phyloP scores from a whole-genome alignment of 2,113 vertebrate genomes.

The Corythornis madagascariensis region DNA sequence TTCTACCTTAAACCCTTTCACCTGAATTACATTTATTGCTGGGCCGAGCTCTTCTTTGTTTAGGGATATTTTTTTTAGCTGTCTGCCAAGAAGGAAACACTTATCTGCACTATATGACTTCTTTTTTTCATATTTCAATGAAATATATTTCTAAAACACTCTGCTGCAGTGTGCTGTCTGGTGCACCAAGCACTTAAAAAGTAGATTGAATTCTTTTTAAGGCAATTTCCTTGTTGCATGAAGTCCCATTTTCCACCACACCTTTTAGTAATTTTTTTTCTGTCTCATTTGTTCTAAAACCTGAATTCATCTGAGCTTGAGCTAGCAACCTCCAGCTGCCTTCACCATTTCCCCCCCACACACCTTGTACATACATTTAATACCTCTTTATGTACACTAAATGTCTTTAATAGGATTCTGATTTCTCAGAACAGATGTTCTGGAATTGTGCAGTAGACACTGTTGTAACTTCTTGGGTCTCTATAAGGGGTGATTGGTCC shows the following conservation, averaged over 20 bases:
- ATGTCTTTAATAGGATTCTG: neutral
- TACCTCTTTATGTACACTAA: neutral
- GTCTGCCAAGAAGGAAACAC: neutral
- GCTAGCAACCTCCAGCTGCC: neutral
- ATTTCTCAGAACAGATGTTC: neutral
- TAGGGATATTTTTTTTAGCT: slow-evolving; percentile 32
- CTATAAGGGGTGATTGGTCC: neutral
- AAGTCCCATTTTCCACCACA: neutral
- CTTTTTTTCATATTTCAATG: neutral
- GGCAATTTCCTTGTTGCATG: neutral
- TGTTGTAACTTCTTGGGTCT: neutral
- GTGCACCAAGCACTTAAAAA: neutral
- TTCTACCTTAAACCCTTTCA: slow-evolving; percentile 14
- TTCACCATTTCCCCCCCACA: neutral
- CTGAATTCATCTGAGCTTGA: neutral
- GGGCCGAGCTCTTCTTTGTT: neutral
- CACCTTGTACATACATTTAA: neutral
- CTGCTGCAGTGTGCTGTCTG: neutral
- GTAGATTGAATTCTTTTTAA: neutral
- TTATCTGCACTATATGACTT: neutral
- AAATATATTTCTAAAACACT: slow-evolving; percentile 35
- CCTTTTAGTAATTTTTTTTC: neutral
- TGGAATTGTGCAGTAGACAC: neutral
- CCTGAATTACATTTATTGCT: slow-evolving; percentile 31
- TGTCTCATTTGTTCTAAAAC: neutral